Evolutionary conservation across 2,888 invertebrate genomes (phyloP).

Genomic region (Drosophila affinis): DNA sequence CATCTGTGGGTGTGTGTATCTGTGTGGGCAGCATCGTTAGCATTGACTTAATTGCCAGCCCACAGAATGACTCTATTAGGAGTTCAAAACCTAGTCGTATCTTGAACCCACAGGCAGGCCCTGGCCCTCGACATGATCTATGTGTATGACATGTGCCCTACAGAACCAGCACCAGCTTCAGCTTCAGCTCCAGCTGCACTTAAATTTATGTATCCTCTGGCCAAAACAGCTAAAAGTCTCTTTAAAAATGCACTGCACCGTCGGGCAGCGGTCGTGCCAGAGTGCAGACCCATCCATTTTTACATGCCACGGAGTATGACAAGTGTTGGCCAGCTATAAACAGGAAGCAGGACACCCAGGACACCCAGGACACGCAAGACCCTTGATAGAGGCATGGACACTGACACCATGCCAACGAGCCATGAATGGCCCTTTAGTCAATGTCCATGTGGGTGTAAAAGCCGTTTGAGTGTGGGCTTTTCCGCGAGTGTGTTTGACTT

Average conservation of each 20-base stretch:
- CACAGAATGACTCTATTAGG: slow-evolving; percentile 62
- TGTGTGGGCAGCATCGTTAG: slow-evolving; percentile 35
- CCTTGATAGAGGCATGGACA: slow-evolving; percentile 51
- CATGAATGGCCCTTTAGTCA: slow-evolving; percentile 31
- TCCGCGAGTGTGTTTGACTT: slow-evolving; percentile 14
- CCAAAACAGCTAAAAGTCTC: slow-evolving; percentile 23
- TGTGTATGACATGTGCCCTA: slow-evolving; percentile 35
- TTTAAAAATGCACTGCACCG: slow-evolving; percentile 42
- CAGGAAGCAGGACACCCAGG: slow-evolving; percentile 33
- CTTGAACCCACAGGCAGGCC: slow-evolving; percentile 25
- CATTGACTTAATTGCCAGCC: slow-evolving; percentile 57
- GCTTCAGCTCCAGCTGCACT: slow-evolving; percentile 3
- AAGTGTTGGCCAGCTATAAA: slow-evolving; percentile 67
- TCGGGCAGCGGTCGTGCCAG: neutral
- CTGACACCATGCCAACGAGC: slow-evolving; percentile 21
- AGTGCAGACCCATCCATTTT: slow-evolving; percentile 33
- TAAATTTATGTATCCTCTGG: slow-evolving; percentile 56
- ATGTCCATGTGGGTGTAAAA: slow-evolving; percentile 18
- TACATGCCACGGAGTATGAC: slow-evolving; percentile 48
- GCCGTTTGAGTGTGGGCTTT: slow-evolving; percentile 33
- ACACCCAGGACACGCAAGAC: slow-evolving; percentile 22
- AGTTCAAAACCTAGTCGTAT: slow-evolving; percentile 19
- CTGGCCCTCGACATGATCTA: slow-evolving; percentile 39
- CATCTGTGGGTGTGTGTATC: slow-evolving; percentile 9
- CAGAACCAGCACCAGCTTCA: neutral